Evolutionary conservation across 2,888 invertebrate genomes (phyloP), one percentile per base, ranked within the genome.

Genomic region (Megamerina dolium): DNA sequence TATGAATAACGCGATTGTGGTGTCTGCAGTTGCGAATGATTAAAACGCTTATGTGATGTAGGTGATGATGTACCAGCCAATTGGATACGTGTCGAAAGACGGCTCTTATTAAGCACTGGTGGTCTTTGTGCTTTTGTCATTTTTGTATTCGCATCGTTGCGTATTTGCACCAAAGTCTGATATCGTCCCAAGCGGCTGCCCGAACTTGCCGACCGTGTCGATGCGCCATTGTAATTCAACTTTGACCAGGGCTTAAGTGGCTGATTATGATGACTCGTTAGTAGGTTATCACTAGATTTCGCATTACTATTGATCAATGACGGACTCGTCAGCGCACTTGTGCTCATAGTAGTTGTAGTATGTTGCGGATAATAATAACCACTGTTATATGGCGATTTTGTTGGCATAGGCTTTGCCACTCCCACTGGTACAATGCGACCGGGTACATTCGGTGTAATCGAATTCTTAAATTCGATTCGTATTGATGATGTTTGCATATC

Each of bases 401-500:
- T n/a, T 3, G 59, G 67, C 61, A 70, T 70, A 9, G 70, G 70
- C 37, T 68, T 70, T 23, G 70, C 69, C 41, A 71, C 70, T 9
- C 70, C 70, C 23, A 70, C 63, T 2, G 70, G 70, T 23, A 71
- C 70, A 23, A 70, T 50, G 13, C 68, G 56, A 1, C 68, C 61
- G 0, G 70, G 69, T 26, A 66, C 57, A 37, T 68, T 63, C 1
- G 70, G 69, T 5, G 59, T 56, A 36, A 69, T 67, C 9, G 70
- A 70, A 42, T 70, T 70, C 48, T 67, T 71, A 21, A 71, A 64
- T 51, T 70, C 71, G 36, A 71, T 66, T 23, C 66, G 64, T 46
- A 70, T 70, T 9, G 69, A 60, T n/a, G 43, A 26, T 9, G 41
- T 3, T 30, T 32, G 23, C 6, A 18, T 42, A 5, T 3, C 46